Conservation (phyloP, 1,140 invertebrate species). For the Babylonia areolata region DNA sequence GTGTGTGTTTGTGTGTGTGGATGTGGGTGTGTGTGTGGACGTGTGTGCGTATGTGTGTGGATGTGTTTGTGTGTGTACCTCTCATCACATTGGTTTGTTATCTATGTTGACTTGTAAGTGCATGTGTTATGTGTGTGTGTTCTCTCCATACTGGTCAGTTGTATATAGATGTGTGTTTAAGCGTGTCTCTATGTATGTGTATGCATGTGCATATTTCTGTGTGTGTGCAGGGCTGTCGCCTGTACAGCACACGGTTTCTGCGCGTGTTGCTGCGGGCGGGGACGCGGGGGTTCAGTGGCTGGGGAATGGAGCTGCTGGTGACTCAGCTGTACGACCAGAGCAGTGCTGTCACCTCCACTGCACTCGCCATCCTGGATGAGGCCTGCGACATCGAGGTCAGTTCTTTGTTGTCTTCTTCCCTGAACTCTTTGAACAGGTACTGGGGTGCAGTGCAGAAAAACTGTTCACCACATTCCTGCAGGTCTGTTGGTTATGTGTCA, state of each 20-base stretch:
- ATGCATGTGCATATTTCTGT: not conserved
- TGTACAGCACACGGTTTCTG: constrained; percentile 94
- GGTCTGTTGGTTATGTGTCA: too few species aligned
- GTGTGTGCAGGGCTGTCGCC: constrained; percentile 83
- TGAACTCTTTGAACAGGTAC: not conserved
- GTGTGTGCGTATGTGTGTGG: too few species aligned
- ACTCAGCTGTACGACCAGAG: constrained; percentile 88
- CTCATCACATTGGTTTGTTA: too few species aligned
- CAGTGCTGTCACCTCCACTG: constrained; percentile 84
- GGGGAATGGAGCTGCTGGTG: constrained; percentile 89
- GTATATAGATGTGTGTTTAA: too few species aligned
- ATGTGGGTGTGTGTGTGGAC: not conserved
- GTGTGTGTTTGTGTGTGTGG: not conserved
- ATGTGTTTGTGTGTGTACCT: too few species aligned
- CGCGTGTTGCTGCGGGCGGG: constrained; percentile 85
- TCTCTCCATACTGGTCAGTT: too few species aligned
- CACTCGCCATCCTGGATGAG: constrained; percentile 91
- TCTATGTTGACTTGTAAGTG: too few species aligned
- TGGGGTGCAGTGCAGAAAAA: too few species aligned
- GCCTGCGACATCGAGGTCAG: constrained; percentile 89
- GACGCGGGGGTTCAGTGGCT: constrained; percentile 77
- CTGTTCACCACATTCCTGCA: too few species aligned
- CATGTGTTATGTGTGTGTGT: too few species aligned
- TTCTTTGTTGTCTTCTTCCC: not conserved
- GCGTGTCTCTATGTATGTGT: too few species aligned